These are phyloP conservation scores for Hemithea aestivaria DNA, from an alignment of 2,888 invertebrate species.

Conservation along the genomic window DNA sequence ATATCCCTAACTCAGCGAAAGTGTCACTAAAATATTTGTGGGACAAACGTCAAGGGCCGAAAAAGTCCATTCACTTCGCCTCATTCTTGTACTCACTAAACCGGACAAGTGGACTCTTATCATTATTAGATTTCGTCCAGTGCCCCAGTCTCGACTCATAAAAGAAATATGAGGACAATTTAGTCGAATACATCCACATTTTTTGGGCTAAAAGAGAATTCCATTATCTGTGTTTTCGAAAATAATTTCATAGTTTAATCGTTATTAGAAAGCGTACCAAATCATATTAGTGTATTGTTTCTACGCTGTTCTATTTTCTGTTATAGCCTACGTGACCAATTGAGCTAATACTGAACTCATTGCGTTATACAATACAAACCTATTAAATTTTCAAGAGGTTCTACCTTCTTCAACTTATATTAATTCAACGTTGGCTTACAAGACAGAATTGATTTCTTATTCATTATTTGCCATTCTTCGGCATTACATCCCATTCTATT, in stretches of 20 bases:
- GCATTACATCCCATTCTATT: too few relatives aligned
- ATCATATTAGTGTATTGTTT: constrained; percentile 7
- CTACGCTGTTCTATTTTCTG: constrained; percentile 16
- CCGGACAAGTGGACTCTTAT: constrained; percentile 18
- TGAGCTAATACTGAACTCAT: constrained; percentile 44
- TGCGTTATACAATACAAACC: constrained; percentile 36
- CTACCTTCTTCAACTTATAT: constrained; percentile 21
- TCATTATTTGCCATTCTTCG: not conserved
- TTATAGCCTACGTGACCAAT: constrained; percentile 39
- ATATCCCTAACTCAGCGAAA: constrained; percentile 21
- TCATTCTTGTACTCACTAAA: constrained; percentile 30
- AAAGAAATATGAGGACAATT: constrained; percentile 20
- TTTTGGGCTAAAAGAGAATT: constrained; percentile 18
- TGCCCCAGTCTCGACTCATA: constrained; percentile 12
- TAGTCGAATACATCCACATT: constrained; percentile 6
- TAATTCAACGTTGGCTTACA: constrained; percentile 28
- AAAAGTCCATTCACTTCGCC: constrained; percentile 35
- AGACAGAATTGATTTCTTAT: not conserved
- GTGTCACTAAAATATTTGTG: constrained; percentile 50
- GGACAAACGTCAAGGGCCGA: constrained; percentile 41
- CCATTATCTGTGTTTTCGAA: constrained; percentile 28
- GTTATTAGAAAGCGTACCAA: not conserved
- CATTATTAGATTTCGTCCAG: constrained; percentile 26
- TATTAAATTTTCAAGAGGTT: constrained; percentile 16
- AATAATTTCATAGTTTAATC: not conserved